Evolutionary conservation across 92 coral and sea anemone genomes (phyloP), one percentile per base, ranked within the genome.

Genomic region (Paragorgia papillata): DNA sequence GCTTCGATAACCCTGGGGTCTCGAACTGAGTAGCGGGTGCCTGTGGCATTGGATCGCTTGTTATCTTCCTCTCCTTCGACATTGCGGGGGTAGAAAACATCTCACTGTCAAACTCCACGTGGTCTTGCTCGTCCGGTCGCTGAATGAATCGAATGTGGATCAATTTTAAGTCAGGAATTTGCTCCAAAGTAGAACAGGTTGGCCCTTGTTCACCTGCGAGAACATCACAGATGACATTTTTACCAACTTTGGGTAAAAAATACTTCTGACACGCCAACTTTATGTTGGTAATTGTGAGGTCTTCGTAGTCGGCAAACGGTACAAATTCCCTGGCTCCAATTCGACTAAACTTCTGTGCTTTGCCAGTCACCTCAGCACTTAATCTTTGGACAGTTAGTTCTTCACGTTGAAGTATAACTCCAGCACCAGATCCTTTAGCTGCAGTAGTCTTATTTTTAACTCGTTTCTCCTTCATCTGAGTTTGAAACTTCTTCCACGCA

Each of bases 171-270:
- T 64, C 49, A 9, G 82, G 64, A 64, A 78, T 50, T 34, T 78
- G 82, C 30, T 78, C 76, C 15, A 30, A 10, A 6, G 82, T 64
- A 15, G 62, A 44, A 78, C 82, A 78, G 29, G 82, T 64, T 1
- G 82, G 82, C 30, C 82, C 82, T 50, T 62, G 82, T 30, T 78
- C 76, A 9, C 75, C 75, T 3, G 71, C 81, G 14, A 59, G 71
- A 20, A 75, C 71, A 44, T 75, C 70, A 20, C 81, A 75, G 8
- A 48, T 20, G 8, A 50, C 44, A 58, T 69, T 49, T 50, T 78
- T 64, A 34, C 75, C 82, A 28, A 78, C 82, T 78, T 35, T 76
- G 33, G 56, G 29, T n/a, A 32, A 44, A 57, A 78, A 78, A 59
- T 78, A 49, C 82, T 64, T 78, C 63, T 64, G 27, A 64, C 82